Conservation (phyloP, 1,140 invertebrate genomes). For the Scylla paramamosain region DNA sequence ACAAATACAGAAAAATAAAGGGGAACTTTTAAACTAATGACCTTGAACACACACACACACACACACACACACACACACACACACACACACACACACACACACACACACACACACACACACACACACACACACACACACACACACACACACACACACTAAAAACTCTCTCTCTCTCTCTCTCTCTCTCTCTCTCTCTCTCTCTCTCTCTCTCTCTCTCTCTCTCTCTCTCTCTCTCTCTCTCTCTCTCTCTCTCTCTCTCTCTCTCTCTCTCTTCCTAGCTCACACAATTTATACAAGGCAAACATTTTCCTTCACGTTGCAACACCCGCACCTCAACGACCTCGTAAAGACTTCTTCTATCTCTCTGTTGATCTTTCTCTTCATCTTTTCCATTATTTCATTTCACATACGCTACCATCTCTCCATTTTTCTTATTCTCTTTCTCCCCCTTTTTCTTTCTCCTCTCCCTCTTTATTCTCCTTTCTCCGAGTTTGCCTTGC, state of each 20-base stretch:
- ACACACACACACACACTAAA: not conserved
- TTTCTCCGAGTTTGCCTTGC: not conserved
- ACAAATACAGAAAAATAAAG: not conserved
- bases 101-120: conserved; percentile 11
- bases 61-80: not conserved
- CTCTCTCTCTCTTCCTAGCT: conserved; percentile 29
- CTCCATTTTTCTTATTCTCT: not conserved
- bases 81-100: conserved; percentile 3
- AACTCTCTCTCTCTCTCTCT: conserved; percentile 17
- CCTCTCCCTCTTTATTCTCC: not conserved
- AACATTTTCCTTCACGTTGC: not conserved
- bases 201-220: conserved; percentile 44
- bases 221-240: conserved; percentile 27
- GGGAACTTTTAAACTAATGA: not conserved
- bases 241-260: conserved; percentile 42
- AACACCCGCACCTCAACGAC: too few species aligned
- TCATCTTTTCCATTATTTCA: not conserved
- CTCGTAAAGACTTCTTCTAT: not conserved
- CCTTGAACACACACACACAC: not conserved
- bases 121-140: not conserved
- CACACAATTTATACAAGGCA: not conserved
- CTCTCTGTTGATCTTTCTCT: conserved; percentile 14
- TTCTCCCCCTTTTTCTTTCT: not conserved
- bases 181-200: conserved; percentile 1
- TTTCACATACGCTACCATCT: not conserved